phyloP scores from a whole-genome alignment of 2,797 vertebrate species.

The Fundulus diaphanus region DNA sequence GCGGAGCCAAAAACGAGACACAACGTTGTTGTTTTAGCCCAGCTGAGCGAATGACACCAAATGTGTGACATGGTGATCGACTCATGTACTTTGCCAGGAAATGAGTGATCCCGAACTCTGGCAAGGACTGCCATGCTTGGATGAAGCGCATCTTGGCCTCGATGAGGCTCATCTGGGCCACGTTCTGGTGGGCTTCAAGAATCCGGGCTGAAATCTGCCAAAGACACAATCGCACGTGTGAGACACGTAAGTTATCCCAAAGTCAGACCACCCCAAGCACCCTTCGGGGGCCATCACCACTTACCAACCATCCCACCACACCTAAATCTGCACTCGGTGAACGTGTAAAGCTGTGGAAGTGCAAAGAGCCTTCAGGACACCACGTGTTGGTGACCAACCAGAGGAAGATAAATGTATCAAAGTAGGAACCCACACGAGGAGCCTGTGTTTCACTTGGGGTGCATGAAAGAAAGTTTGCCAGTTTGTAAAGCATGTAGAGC shows the following conservation, averaged over 20 bases:
- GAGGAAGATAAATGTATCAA: constrained; percentile 9
- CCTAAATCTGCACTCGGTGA: constrained; percentile 17
- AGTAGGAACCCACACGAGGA: neutral
- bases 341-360: constrained; percentile 29
- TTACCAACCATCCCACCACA: constrained; percentile 23
- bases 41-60: neutral
- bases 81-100: constrained; percentile 92
- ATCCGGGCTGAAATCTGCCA: constrained; percentile 94
- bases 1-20: neutral
- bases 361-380: constrained; percentile 28
- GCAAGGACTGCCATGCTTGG: constrained; percentile 97
- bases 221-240: constrained; percentile 36
- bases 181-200: constrained; percentile 98
- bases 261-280: neutral
- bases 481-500: constrained; percentile 24
- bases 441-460: constrained; percentile 28
- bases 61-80: neutral
- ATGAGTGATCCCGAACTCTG: constrained; percentile 97
- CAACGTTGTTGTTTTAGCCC: neutral
- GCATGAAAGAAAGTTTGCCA: constrained; percentile 23
- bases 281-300: constrained; percentile 30
- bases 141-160: constrained; percentile 99
- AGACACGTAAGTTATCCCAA: neutral
- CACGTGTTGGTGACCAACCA: constrained; percentile 27
- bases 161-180: constrained; percentile 98